phyloP scores from a whole-genome alignment of 2,797 vertebrate species.

The Picus viridis region DNA sequence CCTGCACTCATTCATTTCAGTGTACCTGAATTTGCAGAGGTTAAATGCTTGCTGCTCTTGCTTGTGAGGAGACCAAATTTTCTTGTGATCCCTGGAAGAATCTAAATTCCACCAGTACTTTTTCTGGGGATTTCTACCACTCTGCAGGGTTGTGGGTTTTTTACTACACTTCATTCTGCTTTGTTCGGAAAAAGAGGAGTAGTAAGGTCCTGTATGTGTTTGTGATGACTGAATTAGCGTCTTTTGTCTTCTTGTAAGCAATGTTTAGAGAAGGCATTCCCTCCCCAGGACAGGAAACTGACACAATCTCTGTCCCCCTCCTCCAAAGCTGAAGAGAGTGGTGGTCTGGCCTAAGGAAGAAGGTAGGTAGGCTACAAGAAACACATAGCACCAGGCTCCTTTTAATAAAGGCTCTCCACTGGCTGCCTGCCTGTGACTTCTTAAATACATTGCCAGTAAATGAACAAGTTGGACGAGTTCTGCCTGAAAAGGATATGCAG shows the following conservation, averaged over 20 bases:
- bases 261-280: background rate
- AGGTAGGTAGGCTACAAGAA: background rate
- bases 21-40: background rate
- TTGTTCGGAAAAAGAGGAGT: background rate
- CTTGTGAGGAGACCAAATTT: background rate
- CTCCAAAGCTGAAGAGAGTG: background rate
- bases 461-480: conserved; percentile 69
- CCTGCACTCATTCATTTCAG: background rate
- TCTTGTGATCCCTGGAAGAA: background rate
- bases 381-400: background rate
- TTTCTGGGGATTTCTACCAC: background rate
- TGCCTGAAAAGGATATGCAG: conserved; percentile 40
- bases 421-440: background rate
- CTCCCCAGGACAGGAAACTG: background rate
- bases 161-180: background rate
- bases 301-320: background rate
- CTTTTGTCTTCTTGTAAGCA: background rate
- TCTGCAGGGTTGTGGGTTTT: background rate
- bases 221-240: background rate
- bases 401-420: background rate
- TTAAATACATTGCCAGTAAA: background rate
- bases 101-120: background rate
- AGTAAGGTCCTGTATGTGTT: background rate
- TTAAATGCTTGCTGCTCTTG: background rate
- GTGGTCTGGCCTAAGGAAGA: background rate